phyloP scores from a whole-genome alignment of 2,888 invertebrate species.

The Pollenia angustigena region DNA sequence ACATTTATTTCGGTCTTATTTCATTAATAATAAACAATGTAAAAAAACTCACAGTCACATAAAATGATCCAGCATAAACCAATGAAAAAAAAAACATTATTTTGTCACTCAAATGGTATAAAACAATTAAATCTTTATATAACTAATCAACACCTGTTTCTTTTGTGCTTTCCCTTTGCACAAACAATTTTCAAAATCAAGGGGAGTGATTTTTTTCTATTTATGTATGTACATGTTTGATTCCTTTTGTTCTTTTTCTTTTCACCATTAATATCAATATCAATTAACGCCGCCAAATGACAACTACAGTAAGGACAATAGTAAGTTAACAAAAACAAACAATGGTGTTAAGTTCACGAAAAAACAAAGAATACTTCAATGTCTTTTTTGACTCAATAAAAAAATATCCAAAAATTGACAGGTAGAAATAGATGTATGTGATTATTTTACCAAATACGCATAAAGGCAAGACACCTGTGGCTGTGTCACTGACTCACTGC shows the following conservation, averaged over 20 bases:
- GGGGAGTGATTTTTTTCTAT: slow-evolving; percentile 31
- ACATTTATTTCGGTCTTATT: slow-evolving; percentile 6
- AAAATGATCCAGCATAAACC: background rate
- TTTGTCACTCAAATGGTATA: slow-evolving; percentile 41
- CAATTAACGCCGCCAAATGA: slow-evolving; percentile 80
- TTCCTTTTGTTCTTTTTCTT: slow-evolving; percentile 11
- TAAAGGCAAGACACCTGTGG: slow-evolving; percentile 70
- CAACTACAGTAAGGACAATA: slow-evolving; percentile 74
- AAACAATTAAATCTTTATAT: slow-evolving; percentile 55
- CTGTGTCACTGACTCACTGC: slow-evolving; percentile 4
- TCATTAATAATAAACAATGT: slow-evolving; percentile 36
- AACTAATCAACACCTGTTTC: slow-evolving; percentile 36
- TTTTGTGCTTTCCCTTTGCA: background rate
- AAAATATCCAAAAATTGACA: slow-evolving; percentile 72
- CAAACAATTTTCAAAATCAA: background rate
- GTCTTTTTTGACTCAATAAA: slow-evolving; percentile 50
- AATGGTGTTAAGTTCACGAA: slow-evolving; percentile 22
- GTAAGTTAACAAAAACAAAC: slow-evolving; percentile 11
- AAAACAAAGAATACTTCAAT: slow-evolving; percentile 73
- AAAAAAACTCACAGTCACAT: background rate
- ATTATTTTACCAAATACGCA: slow-evolving; percentile 56
- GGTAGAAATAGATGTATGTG: slow-evolving; percentile 74
- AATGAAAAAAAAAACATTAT: slow-evolving; percentile 14
- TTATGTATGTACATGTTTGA: slow-evolving; percentile 8
- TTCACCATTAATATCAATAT: slow-evolving; percentile 64